A percentile compares a stretch with the other conserved stretches of the same genome.
Evolutionary conservation across 2,113 vertebrate genomes (phyloP).

Genomic region (Plestiodon gilberti): DNA sequence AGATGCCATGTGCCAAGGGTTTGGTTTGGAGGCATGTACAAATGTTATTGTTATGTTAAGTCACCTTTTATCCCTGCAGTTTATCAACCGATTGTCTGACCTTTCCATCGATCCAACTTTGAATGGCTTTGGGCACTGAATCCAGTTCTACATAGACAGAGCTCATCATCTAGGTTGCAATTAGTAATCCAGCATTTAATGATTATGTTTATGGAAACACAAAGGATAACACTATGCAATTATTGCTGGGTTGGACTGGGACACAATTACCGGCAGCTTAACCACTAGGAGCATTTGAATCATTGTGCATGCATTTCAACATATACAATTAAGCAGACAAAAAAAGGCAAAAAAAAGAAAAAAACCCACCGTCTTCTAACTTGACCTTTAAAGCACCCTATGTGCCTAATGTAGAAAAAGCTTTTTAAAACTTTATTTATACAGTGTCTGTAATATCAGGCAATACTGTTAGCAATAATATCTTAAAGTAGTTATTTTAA

Average conservation of each 20-base stretch:
- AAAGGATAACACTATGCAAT: slow-evolving; percentile 64
- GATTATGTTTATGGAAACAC: slow-evolving; percentile 61
- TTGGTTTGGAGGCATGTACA: slow-evolving; percentile 32
- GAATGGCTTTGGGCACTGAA: slow-evolving; percentile 33
- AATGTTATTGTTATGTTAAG: slow-evolving; percentile 42
- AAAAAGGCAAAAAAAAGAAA: not conserved
- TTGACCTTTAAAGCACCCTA: slow-evolving; percentile 67
- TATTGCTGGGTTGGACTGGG: slow-evolving; percentile 48
- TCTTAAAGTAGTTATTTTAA: slow-evolving; percentile 59
- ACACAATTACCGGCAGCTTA: slow-evolving; percentile 64
- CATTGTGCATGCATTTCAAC: slow-evolving; percentile 49
- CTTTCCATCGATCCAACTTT: slow-evolving; percentile 61
- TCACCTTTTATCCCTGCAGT: slow-evolving; percentile 30
- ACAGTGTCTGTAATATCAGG: slow-evolving; percentile 25
- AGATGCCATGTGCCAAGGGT: slow-evolving; percentile 20
- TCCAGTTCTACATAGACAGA: slow-evolving; percentile 58
- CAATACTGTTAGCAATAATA: slow-evolving; percentile 64
- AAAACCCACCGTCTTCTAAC: slow-evolving; percentile 23
- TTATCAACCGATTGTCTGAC: slow-evolving; percentile 62
- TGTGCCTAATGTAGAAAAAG: slow-evolving; percentile 61
- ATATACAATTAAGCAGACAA: slow-evolving; percentile 64
- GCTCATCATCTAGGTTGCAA: slow-evolving; percentile 62
- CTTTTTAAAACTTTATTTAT: slow-evolving; percentile 62
- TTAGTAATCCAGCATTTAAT: slow-evolving; percentile 68
- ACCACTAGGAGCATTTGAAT: slow-evolving; percentile 51